Base-by-base conservation (phyloP, 2,888 invertebrate species). In the Epirrhoe alternata region DNA sequence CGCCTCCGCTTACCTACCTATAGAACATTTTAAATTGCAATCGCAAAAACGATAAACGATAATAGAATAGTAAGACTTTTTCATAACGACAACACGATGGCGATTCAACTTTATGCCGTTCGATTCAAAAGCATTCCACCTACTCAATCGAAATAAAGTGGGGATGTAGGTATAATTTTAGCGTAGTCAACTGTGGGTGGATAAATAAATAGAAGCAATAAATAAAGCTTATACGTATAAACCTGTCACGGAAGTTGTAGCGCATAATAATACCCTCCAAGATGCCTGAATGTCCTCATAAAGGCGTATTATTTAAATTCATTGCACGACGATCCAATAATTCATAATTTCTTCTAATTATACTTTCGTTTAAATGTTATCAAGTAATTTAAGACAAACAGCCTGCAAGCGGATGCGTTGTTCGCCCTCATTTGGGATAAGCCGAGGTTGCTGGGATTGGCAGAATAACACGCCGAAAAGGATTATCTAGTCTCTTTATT, bases 231-330 rank as follows among this genome's bases (percentile, higher is more conserved):
- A 53, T 53, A 49, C 38, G 54, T 58, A 59, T 61, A 61, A 61
- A 61, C 51, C 56, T 56, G 62, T 42, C 56, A 31, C 31, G 59
- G 47, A 58, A 61, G 54, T 59, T 47, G 61, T 57, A 56, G 54
- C 58, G 50, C 64, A 69, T 64, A 62, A 64, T 63, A 69, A 56
- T 51, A 51, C 16, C 24, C 49, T 59, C 50, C 50, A 57, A 64
- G 60, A 47, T 57, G 49, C 14, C 52, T 47, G 51, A 61, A 61
- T 50, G 61, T 62, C 64, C 57, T 65, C 33, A 54, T 68, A 72
- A 67, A 72, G 74, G 70, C 61, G 70, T 73, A 73, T 73, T 72
- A 74, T 82, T 84, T 76, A 79, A 83, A 83, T 85, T 86, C 80
- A 74, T 64, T 70, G 71, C 73, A 73, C 75, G 74, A 75, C 75